phyloP scores from a whole-genome alignment of 2,888 invertebrate species.

The Eupithecia subumbrata region DNA sequence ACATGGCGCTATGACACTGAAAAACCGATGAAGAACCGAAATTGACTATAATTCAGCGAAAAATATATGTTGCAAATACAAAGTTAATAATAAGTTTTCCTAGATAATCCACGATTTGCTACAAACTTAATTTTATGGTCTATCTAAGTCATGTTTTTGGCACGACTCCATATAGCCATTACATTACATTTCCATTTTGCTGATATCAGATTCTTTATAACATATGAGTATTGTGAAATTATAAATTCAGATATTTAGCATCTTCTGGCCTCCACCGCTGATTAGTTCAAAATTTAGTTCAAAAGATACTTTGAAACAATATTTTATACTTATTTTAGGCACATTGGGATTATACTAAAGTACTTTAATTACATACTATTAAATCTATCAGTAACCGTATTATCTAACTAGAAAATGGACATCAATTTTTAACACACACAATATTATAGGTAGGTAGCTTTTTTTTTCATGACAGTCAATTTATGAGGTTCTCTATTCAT shows the following conservation, averaged over 20 bases:
- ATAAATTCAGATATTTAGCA: not conserved
- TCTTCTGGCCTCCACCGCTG: not conserved
- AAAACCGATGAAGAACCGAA: not conserved
- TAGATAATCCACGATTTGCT: not conserved
- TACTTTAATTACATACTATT: conserved; percentile 21
- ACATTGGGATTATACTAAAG: conserved; percentile 33
- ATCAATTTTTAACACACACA: not conserved
- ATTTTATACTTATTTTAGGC: conserved; percentile 23
- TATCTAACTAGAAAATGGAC: not conserved
- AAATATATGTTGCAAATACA: not conserved
- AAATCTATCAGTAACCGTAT: conserved; percentile 1
- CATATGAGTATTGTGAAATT: not conserved
- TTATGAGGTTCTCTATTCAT: not conserved
- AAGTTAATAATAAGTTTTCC: not conserved
- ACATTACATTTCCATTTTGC: conserved; percentile 3
- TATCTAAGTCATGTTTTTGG: conserved; percentile 28
- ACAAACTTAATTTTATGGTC: not conserved
- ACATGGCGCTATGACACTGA: not conserved
- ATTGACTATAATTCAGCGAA: not conserved
- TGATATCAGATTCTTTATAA: not conserved
- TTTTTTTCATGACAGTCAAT: not conserved
- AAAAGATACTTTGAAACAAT: not conserved
- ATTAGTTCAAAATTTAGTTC: not conserved
- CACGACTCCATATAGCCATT: not conserved
- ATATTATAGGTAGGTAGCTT: not conserved